Evolutionary conservation across 2,888 invertebrate genomes (phyloP).

Genomic region (Xylocampa areola): DNA sequence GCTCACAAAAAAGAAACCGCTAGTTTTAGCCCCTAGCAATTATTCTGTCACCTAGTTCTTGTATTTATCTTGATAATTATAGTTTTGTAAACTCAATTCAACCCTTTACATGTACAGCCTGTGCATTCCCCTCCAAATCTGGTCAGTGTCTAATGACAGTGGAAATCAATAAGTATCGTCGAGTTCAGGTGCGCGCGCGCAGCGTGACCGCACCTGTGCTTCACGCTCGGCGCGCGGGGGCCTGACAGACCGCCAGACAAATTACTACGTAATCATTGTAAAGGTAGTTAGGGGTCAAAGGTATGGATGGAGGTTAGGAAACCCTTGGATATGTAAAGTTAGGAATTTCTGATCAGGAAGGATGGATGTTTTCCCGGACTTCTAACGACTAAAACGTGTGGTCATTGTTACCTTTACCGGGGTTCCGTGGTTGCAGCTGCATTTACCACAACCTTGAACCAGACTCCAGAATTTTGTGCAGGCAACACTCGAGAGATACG

Average conservation of each 20-base stretch:
- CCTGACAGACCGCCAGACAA: constrained; percentile 28
- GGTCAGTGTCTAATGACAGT: constrained; percentile 40
- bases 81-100: constrained; percentile 6
- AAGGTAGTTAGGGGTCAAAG: constrained; percentile 22
- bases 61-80: constrained; percentile 17
- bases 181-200: constrained; percentile 64
- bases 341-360: neutral
- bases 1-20: neutral
- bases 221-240: constrained; percentile 58
- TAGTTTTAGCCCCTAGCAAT: constrained; percentile 9
- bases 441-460: too few relatives aligned
- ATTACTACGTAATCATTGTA: constrained; percentile 57
- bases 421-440: too few relatives aligned
- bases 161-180: constrained; percentile 62
- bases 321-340: neutral
- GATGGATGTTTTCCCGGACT: too few relatives aligned
- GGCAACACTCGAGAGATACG: too few relatives aligned
- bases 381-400: too few relatives aligned
- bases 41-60: constrained; percentile 16
- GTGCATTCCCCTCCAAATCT: constrained; percentile 39
- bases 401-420: too few relatives aligned
- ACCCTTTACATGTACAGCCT: neutral
- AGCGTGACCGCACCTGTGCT: constrained; percentile 72
- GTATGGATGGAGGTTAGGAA: neutral
- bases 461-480: too few relatives aligned